A percentile compares a stretch with the other conserved stretches of the same genome.
These are phyloP conservation scores for Columba janthina DNA, from an alignment of 2,113 vertebrate species.

Conservation along the genomic window DNA sequence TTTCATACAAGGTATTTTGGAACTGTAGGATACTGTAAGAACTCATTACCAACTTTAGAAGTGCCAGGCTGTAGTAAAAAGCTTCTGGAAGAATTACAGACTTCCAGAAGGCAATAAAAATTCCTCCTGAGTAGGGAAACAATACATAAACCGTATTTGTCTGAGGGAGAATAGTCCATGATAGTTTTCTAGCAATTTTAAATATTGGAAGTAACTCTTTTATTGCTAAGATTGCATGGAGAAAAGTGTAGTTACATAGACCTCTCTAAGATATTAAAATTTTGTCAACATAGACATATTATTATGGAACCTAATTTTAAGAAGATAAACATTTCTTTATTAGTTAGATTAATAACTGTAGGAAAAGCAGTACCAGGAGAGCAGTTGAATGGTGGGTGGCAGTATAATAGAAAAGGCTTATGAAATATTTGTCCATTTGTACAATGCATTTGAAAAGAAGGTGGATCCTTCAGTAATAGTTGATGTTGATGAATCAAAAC, in stretches of 20 bases:
- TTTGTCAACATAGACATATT: neutral
- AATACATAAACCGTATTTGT: neutral
- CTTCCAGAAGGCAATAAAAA: slow-evolving; percentile 2
- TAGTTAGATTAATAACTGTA: neutral
- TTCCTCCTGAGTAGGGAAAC: neutral
- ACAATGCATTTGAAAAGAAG: neutral
- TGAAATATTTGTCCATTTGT: neutral
- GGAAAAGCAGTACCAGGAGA: neutral
- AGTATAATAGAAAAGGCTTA: neutral
- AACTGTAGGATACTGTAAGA: neutral
- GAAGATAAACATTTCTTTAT: neutral
- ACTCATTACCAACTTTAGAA: neutral
- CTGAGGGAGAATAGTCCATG: neutral
- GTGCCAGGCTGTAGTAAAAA: neutral
- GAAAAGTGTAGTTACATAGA: neutral
- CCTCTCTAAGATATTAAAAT: neutral
- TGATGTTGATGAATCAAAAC: neutral
- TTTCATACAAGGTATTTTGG: neutral
- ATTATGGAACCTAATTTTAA: neutral
- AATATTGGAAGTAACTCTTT: neutral
- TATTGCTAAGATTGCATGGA: neutral
- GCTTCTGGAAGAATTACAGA: neutral
- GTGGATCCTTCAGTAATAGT: neutral
- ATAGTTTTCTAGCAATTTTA: neutral
- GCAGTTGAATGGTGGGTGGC: neutral